Evolutionary conservation across 2,113 vertebrate genomes (phyloP).

Genomic region (Corydoras maculifer): DNA sequence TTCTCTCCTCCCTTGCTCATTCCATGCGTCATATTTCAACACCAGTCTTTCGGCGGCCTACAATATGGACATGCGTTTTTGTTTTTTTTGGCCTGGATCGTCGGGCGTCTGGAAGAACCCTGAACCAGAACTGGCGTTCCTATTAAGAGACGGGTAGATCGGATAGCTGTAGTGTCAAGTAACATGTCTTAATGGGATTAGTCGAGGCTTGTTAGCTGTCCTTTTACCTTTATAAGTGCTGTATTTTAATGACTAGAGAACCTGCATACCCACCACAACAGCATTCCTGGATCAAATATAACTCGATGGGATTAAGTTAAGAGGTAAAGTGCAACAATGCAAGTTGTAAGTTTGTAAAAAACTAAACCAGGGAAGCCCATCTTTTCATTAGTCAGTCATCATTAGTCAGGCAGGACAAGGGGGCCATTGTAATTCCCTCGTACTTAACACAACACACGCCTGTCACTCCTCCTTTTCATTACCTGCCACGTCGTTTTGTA

Average conservation of each 20-base stretch:
- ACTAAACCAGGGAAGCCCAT: not conserved
- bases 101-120: too few relatives aligned
- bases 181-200: constrained; percentile 1
- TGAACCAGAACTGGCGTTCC: too few relatives aligned
- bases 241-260: too few relatives aligned
- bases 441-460: not conserved
- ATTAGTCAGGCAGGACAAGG: constrained; percentile 2
- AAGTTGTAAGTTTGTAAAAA: not conserved
- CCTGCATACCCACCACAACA: too few relatives aligned
- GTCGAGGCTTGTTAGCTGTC: not conserved
- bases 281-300: too few relatives aligned
- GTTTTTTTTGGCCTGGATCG: too few relatives aligned
- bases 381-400: constrained; percentile 16
- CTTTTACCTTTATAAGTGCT: not conserved
- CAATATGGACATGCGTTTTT: constrained; percentile 2
- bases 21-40: constrained; percentile 30
- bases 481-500: constrained; percentile 10
- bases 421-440: constrained; percentile 14
- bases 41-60: constrained; percentile 18
- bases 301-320: too few relatives aligned
- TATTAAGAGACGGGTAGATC: not conserved
- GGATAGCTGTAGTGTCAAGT: not conserved
- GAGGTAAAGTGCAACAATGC: not conserved
- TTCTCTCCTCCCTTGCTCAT: constrained; percentile 28
- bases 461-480: constrained; percentile 22